Evolutionary conservation across 2,797 vertebrate genomes (phyloP).

Genomic region (Glossophaga mutica): DNA sequence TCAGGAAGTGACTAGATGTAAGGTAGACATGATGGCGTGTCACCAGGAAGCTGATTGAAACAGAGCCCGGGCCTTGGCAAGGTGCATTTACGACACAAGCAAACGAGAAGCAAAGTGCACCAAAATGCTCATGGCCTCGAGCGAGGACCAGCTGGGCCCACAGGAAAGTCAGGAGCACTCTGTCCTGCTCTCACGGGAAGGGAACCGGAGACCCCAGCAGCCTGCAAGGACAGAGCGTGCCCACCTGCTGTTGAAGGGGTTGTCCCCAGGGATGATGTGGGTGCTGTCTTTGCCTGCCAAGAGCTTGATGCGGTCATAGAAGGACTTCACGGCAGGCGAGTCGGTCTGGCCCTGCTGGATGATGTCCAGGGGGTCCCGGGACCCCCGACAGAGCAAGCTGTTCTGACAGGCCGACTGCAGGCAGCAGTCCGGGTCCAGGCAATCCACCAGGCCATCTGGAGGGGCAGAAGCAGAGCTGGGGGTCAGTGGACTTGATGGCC

Average conservation of each 20-base stretch:
- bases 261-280: slow-evolving; percentile 94
- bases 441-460: slow-evolving; percentile 97
- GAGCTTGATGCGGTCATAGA: slow-evolving; percentile 96
- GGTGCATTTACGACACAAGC: background rate
- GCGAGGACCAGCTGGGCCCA: background rate
- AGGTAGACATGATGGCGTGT: background rate
- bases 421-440: slow-evolving; percentile 99
- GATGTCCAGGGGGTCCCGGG: slow-evolving; percentile 94
- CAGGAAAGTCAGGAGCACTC: background rate
- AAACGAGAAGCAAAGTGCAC: background rate
- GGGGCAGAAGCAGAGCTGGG: slow-evolving; percentile 55
- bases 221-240: background rate
- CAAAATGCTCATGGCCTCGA: background rate
- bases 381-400: slow-evolving; percentile 94
- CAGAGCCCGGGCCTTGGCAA: background rate
- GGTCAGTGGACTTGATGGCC: background rate
- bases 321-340: slow-evolving; percentile 89
- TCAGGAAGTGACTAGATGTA: background rate
- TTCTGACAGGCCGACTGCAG: slow-evolving; percentile 94
- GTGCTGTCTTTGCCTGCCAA: slow-evolving; percentile 96
- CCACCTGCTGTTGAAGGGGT: slow-evolving; percentile 97
- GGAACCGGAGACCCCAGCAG: background rate
- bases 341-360: slow-evolving; percentile 92
- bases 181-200: background rate
- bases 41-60: background rate